A percentile compares a stretch with the other conserved stretches of the same genome.
phyloP scores from a whole-genome alignment of 92 coral and sea anemone genomes.

The Virgularia gustaviana region DNA sequence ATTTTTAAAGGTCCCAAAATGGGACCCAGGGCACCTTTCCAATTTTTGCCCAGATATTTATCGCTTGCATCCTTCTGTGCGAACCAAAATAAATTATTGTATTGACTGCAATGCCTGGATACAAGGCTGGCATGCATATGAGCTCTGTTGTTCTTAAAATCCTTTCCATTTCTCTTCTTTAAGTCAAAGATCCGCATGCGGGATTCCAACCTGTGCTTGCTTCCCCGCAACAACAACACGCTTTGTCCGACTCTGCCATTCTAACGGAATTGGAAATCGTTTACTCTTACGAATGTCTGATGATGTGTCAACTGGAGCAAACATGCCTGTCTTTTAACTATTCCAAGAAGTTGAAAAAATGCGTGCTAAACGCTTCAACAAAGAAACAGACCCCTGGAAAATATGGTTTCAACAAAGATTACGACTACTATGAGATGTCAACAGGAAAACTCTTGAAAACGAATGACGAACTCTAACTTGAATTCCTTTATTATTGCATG shows the following conservation, averaged over 20 bases:
- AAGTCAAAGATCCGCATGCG: not conserved
- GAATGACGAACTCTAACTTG: not conserved
- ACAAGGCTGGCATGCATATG: too few relatives aligned
- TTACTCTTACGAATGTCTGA: slow-evolving; percentile 13
- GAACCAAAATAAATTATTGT: too few relatives aligned
- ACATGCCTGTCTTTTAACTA: slow-evolving; percentile 22
- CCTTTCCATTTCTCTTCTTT: too few relatives aligned
- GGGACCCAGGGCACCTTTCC: too few relatives aligned
- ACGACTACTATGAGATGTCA: not conserved
- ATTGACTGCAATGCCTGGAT: too few relatives aligned
- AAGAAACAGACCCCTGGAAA: slow-evolving; percentile 10
- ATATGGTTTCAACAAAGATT: not conserved
- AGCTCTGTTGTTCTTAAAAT: too few relatives aligned
- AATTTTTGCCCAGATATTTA: too few relatives aligned
- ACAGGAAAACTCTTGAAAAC: not conserved
- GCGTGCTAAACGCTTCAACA: slow-evolving; percentile 21
- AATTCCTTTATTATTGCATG: too few relatives aligned
- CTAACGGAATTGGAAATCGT: slow-evolving; percentile 12
- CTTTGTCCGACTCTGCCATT: not conserved
- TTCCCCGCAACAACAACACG: not conserved
- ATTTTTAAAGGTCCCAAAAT: too few relatives aligned
- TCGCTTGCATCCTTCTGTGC: too few relatives aligned
- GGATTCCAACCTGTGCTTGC: not conserved
- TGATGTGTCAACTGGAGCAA: slow-evolving; percentile 11
- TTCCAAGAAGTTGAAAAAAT: slow-evolving; percentile 9